Percentiles rank a stretch among this genome's conserved stretches.
These are phyloP conservation scores for Drosophila anomalata DNA, from an alignment of 2,888 invertebrate genomes.

Conservation along the genomic window DNA sequence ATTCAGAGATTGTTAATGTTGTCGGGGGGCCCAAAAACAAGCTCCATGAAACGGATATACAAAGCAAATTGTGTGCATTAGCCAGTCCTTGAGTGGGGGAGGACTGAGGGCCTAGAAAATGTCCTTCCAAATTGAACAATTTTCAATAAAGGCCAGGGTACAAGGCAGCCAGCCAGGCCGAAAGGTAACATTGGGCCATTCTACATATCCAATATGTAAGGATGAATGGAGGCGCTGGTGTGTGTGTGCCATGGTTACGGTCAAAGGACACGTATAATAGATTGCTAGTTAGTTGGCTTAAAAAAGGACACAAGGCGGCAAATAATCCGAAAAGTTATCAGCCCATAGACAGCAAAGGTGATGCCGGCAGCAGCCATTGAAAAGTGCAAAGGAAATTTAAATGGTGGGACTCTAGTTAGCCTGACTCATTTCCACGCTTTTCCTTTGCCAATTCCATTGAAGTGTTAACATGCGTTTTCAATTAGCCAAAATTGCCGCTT, in stretches of 20 bases:
- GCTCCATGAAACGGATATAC: slow-evolving; percentile 46
- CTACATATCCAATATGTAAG: slow-evolving; percentile 5
- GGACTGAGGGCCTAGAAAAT: background rate
- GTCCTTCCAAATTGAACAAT: slow-evolving; percentile 56
- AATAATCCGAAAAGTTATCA: slow-evolving; percentile 49
- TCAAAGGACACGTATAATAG: slow-evolving; percentile 74
- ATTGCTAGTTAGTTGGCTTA: slow-evolving; percentile 59
- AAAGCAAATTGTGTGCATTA: slow-evolving; percentile 71
- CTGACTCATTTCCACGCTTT: background rate
- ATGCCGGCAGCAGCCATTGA: slow-evolving; percentile 8
- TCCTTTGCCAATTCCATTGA: slow-evolving; percentile 30
- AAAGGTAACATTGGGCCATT: slow-evolving; percentile 70
- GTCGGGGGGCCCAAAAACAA: slow-evolving; percentile 34
- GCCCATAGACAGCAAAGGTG: slow-evolving; percentile 29
- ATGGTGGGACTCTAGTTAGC: slow-evolving; percentile 26
- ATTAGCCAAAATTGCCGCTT: slow-evolving; percentile 51
- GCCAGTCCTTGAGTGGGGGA: slow-evolving; percentile 21
- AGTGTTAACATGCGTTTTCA: slow-evolving; percentile 69
- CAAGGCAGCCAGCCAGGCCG: slow-evolving; percentile 47
- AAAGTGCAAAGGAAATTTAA: slow-evolving; percentile 21
- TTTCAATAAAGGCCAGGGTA: slow-evolving; percentile 66
- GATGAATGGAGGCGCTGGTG: background rate
- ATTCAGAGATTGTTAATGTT: slow-evolving; percentile 66
- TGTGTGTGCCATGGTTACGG: slow-evolving; percentile 63
- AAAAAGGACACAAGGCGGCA: slow-evolving; percentile 43